phyloP scores from a whole-genome alignment of 2,113 vertebrate species.

The Hiodon tergisus region DNA sequence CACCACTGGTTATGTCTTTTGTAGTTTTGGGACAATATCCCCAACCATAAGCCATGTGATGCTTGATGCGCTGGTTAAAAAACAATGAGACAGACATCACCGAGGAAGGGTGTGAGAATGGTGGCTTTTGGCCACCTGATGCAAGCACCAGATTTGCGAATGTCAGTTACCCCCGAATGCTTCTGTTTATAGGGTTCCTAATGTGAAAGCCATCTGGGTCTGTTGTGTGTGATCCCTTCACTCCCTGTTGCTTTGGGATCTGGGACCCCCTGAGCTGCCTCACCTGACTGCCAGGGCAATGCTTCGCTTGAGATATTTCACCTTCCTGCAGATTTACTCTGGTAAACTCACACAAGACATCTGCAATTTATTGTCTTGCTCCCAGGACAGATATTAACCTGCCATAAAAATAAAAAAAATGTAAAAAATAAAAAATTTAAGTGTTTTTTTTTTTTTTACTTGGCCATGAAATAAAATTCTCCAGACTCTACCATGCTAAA shows the following conservation, averaged over 20 bases:
- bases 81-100: not conserved
- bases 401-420: not conserved
- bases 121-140: constrained; percentile 28
- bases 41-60: not conserved
- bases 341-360: constrained; percentile 18
- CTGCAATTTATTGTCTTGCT: constrained; percentile 11
- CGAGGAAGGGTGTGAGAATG: not conserved
- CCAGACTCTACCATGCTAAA: not conserved
- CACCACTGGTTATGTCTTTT: not conserved
- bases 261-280: not conserved
- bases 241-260: not conserved
- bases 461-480: not conserved
- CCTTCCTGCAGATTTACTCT: constrained; percentile 4
- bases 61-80: not conserved
- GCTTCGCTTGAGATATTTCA: not conserved
- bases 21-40: not conserved
- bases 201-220: constrained; percentile 23
- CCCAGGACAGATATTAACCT: constrained; percentile 13
- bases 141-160: constrained; percentile 25
- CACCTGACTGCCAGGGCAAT: constrained; percentile 8
- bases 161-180: not conserved
- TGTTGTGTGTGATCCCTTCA: not conserved
- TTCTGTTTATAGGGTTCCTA: constrained; percentile 5
- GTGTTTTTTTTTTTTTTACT: not conserved
- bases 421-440: no score